Evolutionary conservation across 2,888 invertebrate genomes (phyloP), one percentile per base, ranked within the genome.

Genomic region (Orthonychiurus folsomi): DNA sequence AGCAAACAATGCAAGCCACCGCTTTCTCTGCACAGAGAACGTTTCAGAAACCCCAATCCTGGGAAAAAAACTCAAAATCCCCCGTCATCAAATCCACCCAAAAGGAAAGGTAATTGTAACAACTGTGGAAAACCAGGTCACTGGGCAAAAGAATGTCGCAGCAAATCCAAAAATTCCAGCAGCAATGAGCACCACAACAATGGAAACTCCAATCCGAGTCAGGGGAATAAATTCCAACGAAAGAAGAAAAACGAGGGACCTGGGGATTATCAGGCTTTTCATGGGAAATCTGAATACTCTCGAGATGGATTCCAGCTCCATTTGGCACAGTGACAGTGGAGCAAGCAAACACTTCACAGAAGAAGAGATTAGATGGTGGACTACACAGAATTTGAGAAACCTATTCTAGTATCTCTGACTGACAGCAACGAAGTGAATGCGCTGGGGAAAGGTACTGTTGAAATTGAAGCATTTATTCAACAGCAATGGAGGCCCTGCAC

Each of bases 51-150:
- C 9, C n/a, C n/a, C n/a, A n/a, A n/a, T n/a, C n/a, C n/a, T n/a
- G n/a, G n/a, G n/a, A n/a, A n/a, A n/a, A n/a, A n/a, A n/a, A n/a
- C n/a, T n/a, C n/a, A n/a, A n/a, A n/a, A n/a, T n/a, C n/a, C n/a
- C n/a, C n/a, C n/a, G n/a, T n/a, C n/a, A n/a, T n/a, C n/a, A n/a
- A n/a, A n/a, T n/a, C n/a, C n/a, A n/a, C n/a, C n/a, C n/a, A n/a
- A n/a, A n/a, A n/a, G n/a, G n/a, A n/a, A n/a, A n/a, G n/a, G n/a
- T n/a, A n/a, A n/a, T 23, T 52, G 52, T n/a, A 23, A 20, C 12
- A 52, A 52, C 9, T 52, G 52, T 23, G 52, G 52, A 5, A 52
- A 52, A 52, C 3, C 5, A 20, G 52, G 52, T 9, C 52, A 52
- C n/a, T 52, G 52, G 52, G 9, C 5, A 20, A 9, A 20, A 9